Evolutionary conservation across 2,888 invertebrate species (phyloP).

Genomic region (Zaprionus obscuricornis): DNA sequence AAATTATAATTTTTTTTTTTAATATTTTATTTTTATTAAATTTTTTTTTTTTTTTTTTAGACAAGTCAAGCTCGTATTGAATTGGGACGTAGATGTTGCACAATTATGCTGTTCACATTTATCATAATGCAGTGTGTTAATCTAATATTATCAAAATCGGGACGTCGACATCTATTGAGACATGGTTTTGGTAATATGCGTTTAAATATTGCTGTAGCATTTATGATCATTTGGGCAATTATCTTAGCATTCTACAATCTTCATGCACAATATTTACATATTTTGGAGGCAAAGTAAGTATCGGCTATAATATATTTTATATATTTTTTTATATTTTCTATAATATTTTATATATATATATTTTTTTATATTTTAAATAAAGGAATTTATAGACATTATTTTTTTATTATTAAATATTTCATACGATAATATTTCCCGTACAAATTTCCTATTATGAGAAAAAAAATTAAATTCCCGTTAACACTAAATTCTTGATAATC

Average conservation of each 20-base stretch:
- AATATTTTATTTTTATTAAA: neutral
- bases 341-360: too few relatives aligned
- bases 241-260: neutral
- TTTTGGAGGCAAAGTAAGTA: conserved; percentile 33
- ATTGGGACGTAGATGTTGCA: conserved; percentile 20
- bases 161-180: conserved; percentile 27
- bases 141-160: conserved; percentile 48
- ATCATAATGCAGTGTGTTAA: conserved; percentile 45
- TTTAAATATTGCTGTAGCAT: conserved; percentile 23
- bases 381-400: too few relatives aligned
- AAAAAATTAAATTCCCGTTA: too few relatives aligned
- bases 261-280: neutral
- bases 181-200: conserved; percentile 52
- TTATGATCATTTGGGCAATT: conserved; percentile 21
- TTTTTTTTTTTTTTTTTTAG: conserved; percentile 11
- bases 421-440: too few relatives aligned
- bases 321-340: too few relatives aligned
- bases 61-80: conserved; percentile 19
- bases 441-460: too few relatives aligned
- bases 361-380: too few relatives aligned
- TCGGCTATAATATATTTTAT: conserved; percentile 76
- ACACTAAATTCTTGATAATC: too few relatives aligned
- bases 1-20: neutral
- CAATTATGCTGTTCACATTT: conserved; percentile 26
- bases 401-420: too few relatives aligned